Evolutionary conservation across 2,113 vertebrate genomes (phyloP).

Genomic region (Acrocephalus kingi): DNA sequence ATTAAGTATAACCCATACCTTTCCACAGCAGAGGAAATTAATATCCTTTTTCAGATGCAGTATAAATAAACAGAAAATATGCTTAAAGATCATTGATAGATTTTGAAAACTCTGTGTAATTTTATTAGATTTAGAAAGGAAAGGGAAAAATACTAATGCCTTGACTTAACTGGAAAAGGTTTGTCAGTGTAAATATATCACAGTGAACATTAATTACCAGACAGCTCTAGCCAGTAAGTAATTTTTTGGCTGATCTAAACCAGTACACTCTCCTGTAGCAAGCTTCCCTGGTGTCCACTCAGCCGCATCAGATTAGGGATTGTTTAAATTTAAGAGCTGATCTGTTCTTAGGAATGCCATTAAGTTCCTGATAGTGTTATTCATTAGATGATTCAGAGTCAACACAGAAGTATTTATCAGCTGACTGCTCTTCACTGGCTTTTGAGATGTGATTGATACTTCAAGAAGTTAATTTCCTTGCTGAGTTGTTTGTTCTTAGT

Average conservation of each 20-base stretch:
- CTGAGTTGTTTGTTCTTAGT: constrained; percentile 13
- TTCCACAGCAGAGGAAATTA: not conserved
- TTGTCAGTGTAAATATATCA: not conserved
- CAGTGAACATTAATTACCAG: not conserved
- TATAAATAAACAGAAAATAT: not conserved
- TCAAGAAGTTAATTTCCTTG: constrained; percentile 17
- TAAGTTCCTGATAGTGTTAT: not conserved
- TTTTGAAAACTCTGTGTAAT: not conserved
- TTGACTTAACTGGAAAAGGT: not conserved
- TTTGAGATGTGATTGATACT: constrained; percentile 15
- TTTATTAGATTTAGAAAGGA: not conserved
- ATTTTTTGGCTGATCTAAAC: not conserved
- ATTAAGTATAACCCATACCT: not conserved
- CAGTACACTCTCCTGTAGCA: not conserved
- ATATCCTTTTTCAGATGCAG: not conserved
- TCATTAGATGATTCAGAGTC: not conserved
- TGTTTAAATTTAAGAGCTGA: not conserved
- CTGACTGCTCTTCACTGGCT: not conserved
- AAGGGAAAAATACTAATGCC: not conserved
- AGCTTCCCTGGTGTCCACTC: not conserved
- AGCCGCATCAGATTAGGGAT: not conserved
- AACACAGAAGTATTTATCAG: not conserved
- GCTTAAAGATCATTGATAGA: not conserved
- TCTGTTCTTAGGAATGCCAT: not conserved
- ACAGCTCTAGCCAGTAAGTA: not conserved